Conservation (phyloP, 2,113 vertebrate genomes). For the Neolamprologus sp. region DNA sequence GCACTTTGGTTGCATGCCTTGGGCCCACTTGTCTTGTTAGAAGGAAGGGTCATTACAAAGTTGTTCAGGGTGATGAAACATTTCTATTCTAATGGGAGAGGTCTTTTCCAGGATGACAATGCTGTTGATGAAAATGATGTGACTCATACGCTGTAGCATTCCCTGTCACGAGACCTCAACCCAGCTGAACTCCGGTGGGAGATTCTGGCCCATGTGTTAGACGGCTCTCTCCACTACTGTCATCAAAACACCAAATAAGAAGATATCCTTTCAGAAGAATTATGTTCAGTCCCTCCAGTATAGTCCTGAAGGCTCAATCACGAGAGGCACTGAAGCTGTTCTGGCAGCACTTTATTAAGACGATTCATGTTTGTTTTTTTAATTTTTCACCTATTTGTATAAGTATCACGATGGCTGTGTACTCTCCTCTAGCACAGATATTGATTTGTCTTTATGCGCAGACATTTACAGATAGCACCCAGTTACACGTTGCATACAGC, state of each 20-base stretch:
- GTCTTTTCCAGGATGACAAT: background rate
- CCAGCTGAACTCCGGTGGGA: background rate
- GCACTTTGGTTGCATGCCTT: background rate
- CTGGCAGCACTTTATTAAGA: background rate
- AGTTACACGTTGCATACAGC: background rate
- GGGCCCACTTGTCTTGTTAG: background rate
- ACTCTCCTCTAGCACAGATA: background rate
- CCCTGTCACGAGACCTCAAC: background rate
- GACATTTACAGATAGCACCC: background rate
- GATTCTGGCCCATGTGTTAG: background rate
- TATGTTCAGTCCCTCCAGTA: background rate
- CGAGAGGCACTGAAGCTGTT: background rate
- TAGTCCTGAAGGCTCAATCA: background rate
- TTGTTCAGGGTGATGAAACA: background rate
- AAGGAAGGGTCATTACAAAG: background rate
- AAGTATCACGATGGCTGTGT: background rate
- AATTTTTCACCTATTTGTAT: background rate
- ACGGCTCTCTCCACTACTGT: background rate
- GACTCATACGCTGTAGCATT: background rate
- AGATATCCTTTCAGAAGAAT: background rate
- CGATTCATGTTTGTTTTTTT: background rate
- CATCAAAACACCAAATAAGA: background rate
- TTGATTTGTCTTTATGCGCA: background rate
- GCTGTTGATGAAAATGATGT: background rate
- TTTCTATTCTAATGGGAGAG: background rate